phyloP scores from a whole-genome alignment of 2,113 vertebrate species.

The Xyrauchen texanus region DNA sequence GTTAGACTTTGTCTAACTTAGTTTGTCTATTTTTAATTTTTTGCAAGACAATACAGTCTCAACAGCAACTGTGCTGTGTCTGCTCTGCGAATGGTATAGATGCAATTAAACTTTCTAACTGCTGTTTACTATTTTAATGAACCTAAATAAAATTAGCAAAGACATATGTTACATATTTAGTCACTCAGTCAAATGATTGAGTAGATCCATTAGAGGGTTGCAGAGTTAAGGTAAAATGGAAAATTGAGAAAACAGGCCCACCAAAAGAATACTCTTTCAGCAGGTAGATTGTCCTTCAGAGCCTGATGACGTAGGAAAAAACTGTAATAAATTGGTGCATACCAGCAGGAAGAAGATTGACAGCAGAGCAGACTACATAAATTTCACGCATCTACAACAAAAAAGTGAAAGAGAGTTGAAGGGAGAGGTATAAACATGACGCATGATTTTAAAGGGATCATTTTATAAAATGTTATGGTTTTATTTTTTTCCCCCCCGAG shows the following conservation, averaged over 20 bases:
- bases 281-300: constrained; percentile 69
- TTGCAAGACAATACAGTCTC: too few relatives aligned
- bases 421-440: constrained; percentile 15
- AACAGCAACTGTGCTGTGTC: too few relatives aligned
- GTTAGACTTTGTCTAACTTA: too few relatives aligned
- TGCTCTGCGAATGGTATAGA: too few relatives aligned
- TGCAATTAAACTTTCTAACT: too few relatives aligned
- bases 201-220: too few relatives aligned
- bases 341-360: constrained; percentile 62
- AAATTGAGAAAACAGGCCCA: background rate
- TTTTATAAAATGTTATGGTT: background rate
- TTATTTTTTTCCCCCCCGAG: background rate
- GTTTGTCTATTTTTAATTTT: too few relatives aligned
- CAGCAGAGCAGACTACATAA: constrained; percentile 60
- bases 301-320: constrained; percentile 70
- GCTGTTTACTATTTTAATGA: too few relatives aligned
- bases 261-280: constrained; percentile 51
- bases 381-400: constrained; percentile 64
- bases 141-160: too few relatives aligned
- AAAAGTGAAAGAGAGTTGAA: constrained; percentile 35
- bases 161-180: too few relatives aligned
- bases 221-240: background rate
- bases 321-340: constrained; percentile 60
- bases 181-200: too few relatives aligned
- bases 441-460: background rate